Evolutionary conservation across 2,113 vertebrate genomes (phyloP), one percentile per base, ranked within the genome.

Genomic region (Misgurnus mizolepis): DNA sequence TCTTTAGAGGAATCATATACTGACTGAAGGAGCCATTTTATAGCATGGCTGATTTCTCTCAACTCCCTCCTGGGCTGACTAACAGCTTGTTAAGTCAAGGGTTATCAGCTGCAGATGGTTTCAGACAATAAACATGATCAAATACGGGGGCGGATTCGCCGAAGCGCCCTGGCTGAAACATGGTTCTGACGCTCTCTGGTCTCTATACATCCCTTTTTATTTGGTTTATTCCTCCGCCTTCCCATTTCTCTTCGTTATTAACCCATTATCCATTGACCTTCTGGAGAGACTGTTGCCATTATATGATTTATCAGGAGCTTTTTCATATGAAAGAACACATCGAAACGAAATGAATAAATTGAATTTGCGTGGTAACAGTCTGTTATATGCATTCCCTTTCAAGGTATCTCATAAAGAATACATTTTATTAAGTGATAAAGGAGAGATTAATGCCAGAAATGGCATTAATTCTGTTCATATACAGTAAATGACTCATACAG

Each of bases 61-160:
- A 71, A 41, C 79, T 86, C 79, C 80, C 86, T 84, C 78, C 8
- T 77, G 82, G 79, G 81, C 85, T 71, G 76, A 81, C 69, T 70
- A 86, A 87, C 90, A 92, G 91, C 89, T 89, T 91, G 90, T 88
- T 88, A 81, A 86, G 89, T 91, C 90, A 87, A 87, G 88, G 89
- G 88, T 88, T 90, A 90, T 91, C 89, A 78, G 88, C 83, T 80
- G 89, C 91, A 91, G 91, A 92, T 91, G 90, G 89, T 82, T 90
- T 89, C 76, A 89, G 91, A 91, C 89, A 90, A 90, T 91, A 88
- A 90, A 90, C 90, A 89, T 66, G 87, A 89, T 91, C 85, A 90
- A 90, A 92, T 89, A 89, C 66, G 85, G 85, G 77, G 85, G 88
- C 72, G 88, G 81, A 70, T 83, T 78, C 80, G 85, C 81, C 70